Conservation (phyloP, 2,113 vertebrate species). For the Thamnophis sirtalis region DNA sequence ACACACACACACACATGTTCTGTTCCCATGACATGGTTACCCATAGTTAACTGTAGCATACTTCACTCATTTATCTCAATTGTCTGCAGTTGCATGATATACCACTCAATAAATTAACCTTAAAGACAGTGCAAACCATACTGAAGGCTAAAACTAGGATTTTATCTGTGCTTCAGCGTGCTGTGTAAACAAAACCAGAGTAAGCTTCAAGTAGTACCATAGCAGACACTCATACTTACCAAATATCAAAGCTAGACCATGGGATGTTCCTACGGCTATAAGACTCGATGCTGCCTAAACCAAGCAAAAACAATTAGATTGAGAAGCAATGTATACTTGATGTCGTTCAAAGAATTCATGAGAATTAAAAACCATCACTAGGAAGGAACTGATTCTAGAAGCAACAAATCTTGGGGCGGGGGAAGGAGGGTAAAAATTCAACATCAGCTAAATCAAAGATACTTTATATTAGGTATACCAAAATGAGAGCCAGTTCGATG, state of each 20-base stretch:
- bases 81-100: neutral
- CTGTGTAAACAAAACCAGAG: neutral
- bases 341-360: neutral
- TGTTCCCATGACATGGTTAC: neutral
- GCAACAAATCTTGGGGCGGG: neutral
- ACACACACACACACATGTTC: no score
- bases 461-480: neutral
- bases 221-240: slow-evolving; percentile 76
- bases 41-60: neutral
- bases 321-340: neutral
- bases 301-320: slow-evolving; percentile 30
- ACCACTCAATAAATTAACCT: neutral
- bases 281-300: slow-evolving; percentile 88
- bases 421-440: neutral
- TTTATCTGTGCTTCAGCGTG: neutral
- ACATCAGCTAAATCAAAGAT: neutral
- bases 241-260: slow-evolving; percentile 92
- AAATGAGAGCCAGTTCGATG: neutral
- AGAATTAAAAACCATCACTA: neutral
- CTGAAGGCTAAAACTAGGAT: neutral
- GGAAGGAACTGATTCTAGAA: neutral
- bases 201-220: neutral
- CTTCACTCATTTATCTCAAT: neutral
- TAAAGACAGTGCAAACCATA: neutral
- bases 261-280: slow-evolving; percentile 96